Conservation (phyloP, 1,140 invertebrate genomes). For the Bombus terrestris region DNA sequence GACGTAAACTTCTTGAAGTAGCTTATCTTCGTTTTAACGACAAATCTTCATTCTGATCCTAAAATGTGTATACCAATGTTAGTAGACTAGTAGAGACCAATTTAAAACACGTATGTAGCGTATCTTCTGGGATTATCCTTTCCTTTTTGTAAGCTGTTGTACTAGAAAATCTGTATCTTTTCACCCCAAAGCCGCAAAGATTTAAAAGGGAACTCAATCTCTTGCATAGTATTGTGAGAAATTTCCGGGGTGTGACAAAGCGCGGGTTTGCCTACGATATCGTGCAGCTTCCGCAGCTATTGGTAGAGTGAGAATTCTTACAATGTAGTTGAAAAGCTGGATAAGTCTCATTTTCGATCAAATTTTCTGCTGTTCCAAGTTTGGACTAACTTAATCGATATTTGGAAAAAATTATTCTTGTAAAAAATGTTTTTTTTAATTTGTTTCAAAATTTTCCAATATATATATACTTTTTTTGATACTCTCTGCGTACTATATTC, state of each 20-base stretch:
- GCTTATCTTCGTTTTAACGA: neutral
- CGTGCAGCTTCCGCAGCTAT: neutral
- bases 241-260: neutral
- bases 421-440: too few relatives aligned
- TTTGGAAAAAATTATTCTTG: too few relatives aligned
- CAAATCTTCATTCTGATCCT: neutral
- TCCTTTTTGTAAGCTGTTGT: neutral
- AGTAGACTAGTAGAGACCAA: neutral
- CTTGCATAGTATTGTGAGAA: neutral
- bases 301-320: neutral
- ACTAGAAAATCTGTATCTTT: neutral
- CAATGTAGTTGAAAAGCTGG: neutral
- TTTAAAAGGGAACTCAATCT: neutral
- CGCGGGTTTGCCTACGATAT: neutral
- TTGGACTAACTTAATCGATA: too few relatives aligned
- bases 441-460: neutral
- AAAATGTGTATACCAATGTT: neutral
- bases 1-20: neutral
- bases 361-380: neutral
- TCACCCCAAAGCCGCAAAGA: too few relatives aligned
- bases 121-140: neutral
- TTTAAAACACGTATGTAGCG: neutral
- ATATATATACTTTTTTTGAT: neutral
- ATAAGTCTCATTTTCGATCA: neutral
- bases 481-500: neutral